phyloP scores from a whole-genome alignment of 2,113 vertebrate species.

The Eublepharis macularius region DNA sequence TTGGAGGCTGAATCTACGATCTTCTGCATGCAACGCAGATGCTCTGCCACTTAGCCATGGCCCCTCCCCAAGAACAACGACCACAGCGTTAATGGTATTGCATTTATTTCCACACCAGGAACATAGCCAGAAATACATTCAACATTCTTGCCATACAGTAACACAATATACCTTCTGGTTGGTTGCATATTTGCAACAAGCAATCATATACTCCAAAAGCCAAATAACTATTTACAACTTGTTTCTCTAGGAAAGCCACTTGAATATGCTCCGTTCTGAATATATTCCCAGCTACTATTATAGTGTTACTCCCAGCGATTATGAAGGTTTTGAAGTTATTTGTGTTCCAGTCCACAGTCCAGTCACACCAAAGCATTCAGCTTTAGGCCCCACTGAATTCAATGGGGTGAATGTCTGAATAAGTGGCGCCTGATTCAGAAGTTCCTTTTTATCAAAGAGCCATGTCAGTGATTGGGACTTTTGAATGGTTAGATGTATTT shows the following conservation, averaged over 20 bases:
- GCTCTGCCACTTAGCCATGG: too few species aligned
- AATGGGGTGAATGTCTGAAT: not conserved
- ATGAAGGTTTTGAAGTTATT: not conserved
- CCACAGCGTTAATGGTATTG: not conserved
- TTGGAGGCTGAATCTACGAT: too few species aligned
- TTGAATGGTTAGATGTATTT: not conserved
- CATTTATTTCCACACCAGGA: slow-evolving; percentile 44
- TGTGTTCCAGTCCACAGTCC: not conserved
- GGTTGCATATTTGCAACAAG: slow-evolving; percentile 20
- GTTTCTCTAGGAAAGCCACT: slow-evolving; percentile 48
- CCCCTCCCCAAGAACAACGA: not conserved
- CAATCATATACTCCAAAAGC: slow-evolving; percentile 33
- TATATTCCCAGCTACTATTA: slow-evolving; percentile 4
- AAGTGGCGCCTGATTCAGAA: not conserved
- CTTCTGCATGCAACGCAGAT: too few species aligned
- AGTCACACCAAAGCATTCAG: not conserved
- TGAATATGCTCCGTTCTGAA: slow-evolving; percentile 24
- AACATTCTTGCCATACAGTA: slow-evolving; percentile 17
- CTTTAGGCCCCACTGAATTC: not conserved
- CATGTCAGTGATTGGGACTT: not conserved
- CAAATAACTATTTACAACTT: slow-evolving; percentile 67
- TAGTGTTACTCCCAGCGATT: too few species aligned
- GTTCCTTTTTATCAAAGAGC: not conserved
- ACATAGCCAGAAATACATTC: slow-evolving; percentile 52
- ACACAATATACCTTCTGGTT: slow-evolving; percentile 28